Evolutionary conservation across 2,113 vertebrate species (phyloP), one percentile per base, ranked within the genome.

Genomic region (Progne subis): DNA sequence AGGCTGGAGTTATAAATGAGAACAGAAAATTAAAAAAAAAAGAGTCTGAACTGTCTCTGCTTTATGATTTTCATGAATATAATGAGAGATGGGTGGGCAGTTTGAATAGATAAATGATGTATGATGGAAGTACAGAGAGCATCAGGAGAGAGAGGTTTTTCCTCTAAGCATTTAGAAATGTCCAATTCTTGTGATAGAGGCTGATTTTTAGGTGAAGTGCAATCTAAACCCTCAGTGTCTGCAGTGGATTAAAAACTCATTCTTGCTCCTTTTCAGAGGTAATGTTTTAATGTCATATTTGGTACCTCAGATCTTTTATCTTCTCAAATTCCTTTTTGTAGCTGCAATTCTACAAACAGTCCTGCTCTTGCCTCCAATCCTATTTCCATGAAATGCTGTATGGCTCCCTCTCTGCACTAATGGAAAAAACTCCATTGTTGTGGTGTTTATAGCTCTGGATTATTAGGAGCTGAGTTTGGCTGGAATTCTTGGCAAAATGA

Each of bases 381-480:
- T 41, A 14, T 82, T 90, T 67, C 59, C 71, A 0, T 81, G 50
- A 65, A 88, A 80, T 74, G 59, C 69, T 90, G 0, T 41, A 67
- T 67, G 63, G 59, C 32, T 86, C 24, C 34, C 39, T 74, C 55
- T 74, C 80, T 77, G 59, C 88, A 81, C 8, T 88, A 59, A 85
- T 55, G 47, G 90, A 61, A 93, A 75, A 93, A 80, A 53, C 24
- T 39, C 75, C 79, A 67, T 50, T 86, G 91, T 96, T 94, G 88
- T 95, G 77, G 84, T 95, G 92, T 90, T 94, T 92, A 88, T 92
- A 93, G 82, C 79, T 81, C 24, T 59, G 64, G 68, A 50, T 94
- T 96, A 88, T 88, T 92, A 81, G 71, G 92, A 96, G 59, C 68
- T 37, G 75, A 47, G 76, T 88, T 83, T 92, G 94, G 76, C 86